Percentiles rank a stretch among this genome's conserved stretches.
These are phyloP conservation scores for Lottia gigantea DNA, from an alignment of 2,888 invertebrate genomes.

Conservation along the genomic window DNA sequence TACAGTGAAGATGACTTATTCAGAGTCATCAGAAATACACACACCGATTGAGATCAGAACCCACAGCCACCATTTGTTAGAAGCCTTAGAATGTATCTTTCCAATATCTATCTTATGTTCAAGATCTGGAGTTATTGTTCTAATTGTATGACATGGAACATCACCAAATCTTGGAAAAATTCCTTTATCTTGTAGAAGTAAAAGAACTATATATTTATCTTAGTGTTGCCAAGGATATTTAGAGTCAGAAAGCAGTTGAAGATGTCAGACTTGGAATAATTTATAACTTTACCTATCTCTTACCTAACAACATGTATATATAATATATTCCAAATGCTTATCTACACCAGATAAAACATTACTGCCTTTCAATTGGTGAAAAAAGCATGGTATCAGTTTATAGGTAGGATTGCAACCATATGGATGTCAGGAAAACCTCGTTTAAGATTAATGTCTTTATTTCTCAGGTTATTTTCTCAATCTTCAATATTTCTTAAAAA, in stretches of 20 bases:
- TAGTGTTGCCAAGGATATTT: neutral
- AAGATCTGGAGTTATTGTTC: no score
- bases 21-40: no score
- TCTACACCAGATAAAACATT: constrained; percentile 2
- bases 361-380: neutral
- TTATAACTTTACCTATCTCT: constrained; percentile 6
- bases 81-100: no score
- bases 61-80: no score
- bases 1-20: no score
- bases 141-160: no score
- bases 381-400: constrained; percentile 9
- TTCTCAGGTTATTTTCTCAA: no score
- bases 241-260: neutral
- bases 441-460: neutral
- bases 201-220: neutral
- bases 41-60: no score
- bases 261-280: neutral
- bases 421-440: neutral
- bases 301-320: constrained; percentile 10
- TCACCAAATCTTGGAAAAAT: no score
- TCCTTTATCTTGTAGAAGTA: no score
- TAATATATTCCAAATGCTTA: constrained; percentile 11
- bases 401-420: constrained; percentile 1
- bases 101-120: no score
- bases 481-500: no score